Evolutionary conservation across 2,113 vertebrate genomes (phyloP).

Genomic region (Climacteris rufus): DNA sequence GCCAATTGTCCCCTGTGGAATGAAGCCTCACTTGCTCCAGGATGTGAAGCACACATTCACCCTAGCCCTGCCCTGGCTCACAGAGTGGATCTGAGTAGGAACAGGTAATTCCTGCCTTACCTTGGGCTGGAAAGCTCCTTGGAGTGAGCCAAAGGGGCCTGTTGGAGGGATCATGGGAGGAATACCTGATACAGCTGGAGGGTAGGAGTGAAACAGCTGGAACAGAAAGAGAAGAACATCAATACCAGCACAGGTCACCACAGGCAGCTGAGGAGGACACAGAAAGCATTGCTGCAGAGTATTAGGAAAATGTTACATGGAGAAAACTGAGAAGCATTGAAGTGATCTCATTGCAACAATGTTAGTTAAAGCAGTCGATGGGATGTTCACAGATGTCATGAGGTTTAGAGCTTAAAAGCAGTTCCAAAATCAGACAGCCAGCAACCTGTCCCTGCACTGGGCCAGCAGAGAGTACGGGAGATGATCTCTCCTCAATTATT

Average conservation of each 20-base stretch:
- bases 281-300: background rate
- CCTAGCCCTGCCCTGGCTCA: background rate
- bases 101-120: conserved; percentile 65
- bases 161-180: conserved; percentile 95
- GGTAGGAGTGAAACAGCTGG: conserved; percentile 97
- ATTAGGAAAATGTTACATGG: conserved; percentile 13
- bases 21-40: background rate
- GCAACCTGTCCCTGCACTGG: conserved; percentile 57
- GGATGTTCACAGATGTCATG: conserved; percentile 70
- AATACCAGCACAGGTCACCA: too few relatives aligned
- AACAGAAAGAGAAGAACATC: conserved; percentile 42
- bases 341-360: conserved; percentile 42
- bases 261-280: background rate
- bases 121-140: conserved; percentile 98
- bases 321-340: conserved; percentile 38
- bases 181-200: conserved; percentile 91
- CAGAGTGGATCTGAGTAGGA: rapidly evolving
- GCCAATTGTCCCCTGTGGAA: background rate
- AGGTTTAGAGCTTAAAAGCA: conserved; percentile 75
- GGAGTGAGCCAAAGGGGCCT: conserved; percentile 92
- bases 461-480: conserved; percentile 8
- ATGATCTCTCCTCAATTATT: conserved; percentile 36
- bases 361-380: conserved; percentile 68
- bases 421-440: conserved; percentile 70
- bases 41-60: background rate